Evolutionary conservation across 2,797 vertebrate species (phyloP).

Genomic region (Gadopsis bispinosus): DNA sequence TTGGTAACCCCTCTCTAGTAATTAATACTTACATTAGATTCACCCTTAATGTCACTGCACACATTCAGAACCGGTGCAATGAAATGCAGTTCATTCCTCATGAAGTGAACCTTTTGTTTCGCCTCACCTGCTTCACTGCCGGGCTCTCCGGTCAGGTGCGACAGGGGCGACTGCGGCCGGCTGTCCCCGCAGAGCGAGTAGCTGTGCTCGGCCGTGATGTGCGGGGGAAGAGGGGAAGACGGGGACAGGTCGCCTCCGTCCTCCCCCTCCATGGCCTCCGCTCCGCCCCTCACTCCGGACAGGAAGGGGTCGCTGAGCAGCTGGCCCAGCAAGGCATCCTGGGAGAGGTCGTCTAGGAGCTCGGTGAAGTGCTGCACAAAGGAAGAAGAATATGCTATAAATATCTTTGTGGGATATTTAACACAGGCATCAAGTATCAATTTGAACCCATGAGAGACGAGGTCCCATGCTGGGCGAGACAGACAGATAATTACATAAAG

Average conservation of each 20-base stretch:
- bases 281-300: constrained; percentile 86
- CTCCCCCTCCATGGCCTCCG: constrained; percentile 90
- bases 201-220: constrained; percentile 97
- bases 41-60: too few relatives aligned
- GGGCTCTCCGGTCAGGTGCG: constrained; percentile 88
- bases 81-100: not conserved
- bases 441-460: not conserved
- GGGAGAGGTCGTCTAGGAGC: constrained; percentile 95
- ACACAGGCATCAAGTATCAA: not conserved
- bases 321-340: constrained; percentile 94
- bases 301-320: constrained; percentile 97
- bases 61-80: too few relatives aligned
- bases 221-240: constrained; percentile 90
- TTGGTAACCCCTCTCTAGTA: too few relatives aligned
- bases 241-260: constrained; percentile 83
- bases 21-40: too few relatives aligned
- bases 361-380: constrained; percentile 93
- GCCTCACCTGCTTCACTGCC: constrained; percentile 90
- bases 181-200: constrained; percentile 97
- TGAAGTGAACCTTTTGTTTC: not conserved
- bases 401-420: not conserved
- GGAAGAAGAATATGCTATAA: not conserved
- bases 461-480: constrained; percentile 14
- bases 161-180: constrained; percentile 92
- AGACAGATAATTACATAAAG: constrained; percentile 53